These are phyloP conservation scores for Hypomesus transpacificus DNA, from an alignment of 2,113 vertebrate genomes.

Conservation along the genomic window DNA sequence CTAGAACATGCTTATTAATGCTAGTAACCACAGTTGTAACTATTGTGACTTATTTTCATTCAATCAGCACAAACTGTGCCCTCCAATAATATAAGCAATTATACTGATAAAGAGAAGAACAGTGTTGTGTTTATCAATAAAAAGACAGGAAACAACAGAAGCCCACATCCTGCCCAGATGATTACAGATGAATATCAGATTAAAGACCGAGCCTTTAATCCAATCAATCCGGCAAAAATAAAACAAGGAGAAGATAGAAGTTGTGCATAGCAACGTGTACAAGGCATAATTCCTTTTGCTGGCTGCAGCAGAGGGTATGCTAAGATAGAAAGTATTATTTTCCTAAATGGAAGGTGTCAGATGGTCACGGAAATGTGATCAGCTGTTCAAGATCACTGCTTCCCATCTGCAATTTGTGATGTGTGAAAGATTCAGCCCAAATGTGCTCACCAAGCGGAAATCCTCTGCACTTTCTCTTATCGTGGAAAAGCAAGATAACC, in stretches of 20 bases:
- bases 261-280: conserved; percentile 79
- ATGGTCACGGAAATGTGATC: conserved; percentile 99
- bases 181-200: conserved; percentile 40
- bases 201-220: conserved; percentile 54
- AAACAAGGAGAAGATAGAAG: conserved; percentile 63
- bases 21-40: background rate
- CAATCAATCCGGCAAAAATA: conserved; percentile 59
- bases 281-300: conserved; percentile 96
- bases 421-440: conserved; percentile 99
- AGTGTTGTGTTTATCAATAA: conserved; percentile 16
- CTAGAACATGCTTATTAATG: no score
- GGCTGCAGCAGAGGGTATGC: conserved; percentile 99
- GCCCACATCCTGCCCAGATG: conserved; percentile 21
- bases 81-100: conserved; percentile 4
- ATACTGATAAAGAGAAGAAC: background rate
- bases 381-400: conserved; percentile 99
- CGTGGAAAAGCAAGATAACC: conserved; percentile 99
- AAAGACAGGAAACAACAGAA: conserved; percentile 17
- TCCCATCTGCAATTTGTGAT: conserved; percentile 99
- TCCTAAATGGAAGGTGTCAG: conserved; percentile 99
- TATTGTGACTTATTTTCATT: background rate
- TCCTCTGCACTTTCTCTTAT: conserved; percentile 99
- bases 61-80: background rate
- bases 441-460: conserved; percentile 99
- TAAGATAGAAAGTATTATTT: conserved; percentile 99